Base-by-base conservation (phyloP, 2,888 invertebrate species). In the Pollenia labialis region DNA sequence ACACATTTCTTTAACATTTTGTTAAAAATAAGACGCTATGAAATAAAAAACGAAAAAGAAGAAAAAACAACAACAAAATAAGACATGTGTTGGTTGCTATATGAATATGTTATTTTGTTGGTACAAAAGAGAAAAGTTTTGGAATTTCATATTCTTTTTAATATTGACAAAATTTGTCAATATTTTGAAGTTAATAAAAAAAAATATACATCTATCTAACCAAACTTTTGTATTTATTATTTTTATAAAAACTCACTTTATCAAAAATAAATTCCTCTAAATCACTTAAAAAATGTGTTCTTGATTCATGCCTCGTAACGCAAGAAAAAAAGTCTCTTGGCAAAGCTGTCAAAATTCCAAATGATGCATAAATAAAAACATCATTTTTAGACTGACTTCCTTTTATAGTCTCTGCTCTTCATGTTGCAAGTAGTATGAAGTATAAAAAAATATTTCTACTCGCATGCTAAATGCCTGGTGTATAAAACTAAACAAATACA, bases 281-380 rank as follows among this genome's bases (percentile, higher is more conserved):
- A 84, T 84, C 79, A 79, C 79, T 74, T 68, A 58, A 85, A 66
- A 85, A 76, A 72, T 81, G 58, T 84, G 79, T 79, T 84, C 74
- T 72, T 79, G 52, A 80, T 81, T 75, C 64, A 84, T 76, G 62
- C 79, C 54, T 72, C 18, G 72, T 11, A 60, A 18, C 18, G n/a
- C 8, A 52, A 46, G 44, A 71, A 74, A 85, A 76, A 74, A 82
- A 76, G 72, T 85, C 77, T 80, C 75, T 85, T 80, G 84, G 80
- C 83, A 85, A 86, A 80, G 88, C 91, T 91, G 92, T 92, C 91
- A 91, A 91, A 92, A 91, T 90, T 90, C 90, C 91, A 91, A 92
- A 92, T 91, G 91, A 90, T 89, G 91, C 92, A 91, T 92, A 91
- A 92, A 92, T 92, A 92, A 92, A 92, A 92, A 90, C 92, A 92